Conservation (phyloP, 2,113 vertebrate genomes). For the Galbula dea region DNA sequence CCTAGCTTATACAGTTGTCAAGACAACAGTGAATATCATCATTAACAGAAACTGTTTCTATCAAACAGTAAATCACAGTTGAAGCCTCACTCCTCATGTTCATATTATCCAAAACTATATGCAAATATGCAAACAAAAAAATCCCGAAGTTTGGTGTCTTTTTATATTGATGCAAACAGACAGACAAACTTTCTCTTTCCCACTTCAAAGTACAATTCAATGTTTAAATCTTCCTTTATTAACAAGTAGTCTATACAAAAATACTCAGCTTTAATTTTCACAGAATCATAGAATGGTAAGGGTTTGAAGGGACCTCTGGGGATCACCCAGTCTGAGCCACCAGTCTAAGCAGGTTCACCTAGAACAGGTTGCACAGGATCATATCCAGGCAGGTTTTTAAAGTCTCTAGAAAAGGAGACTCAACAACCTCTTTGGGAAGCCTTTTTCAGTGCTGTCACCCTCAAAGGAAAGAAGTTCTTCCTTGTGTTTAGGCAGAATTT, state of each 20-base stretch:
- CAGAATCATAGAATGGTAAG: too few species aligned
- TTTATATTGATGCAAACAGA: background rate
- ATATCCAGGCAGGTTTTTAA: too few species aligned
- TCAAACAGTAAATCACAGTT: conserved; percentile 17
- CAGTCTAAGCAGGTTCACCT: too few species aligned
- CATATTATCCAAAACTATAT: background rate
- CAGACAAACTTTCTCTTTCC: background rate
- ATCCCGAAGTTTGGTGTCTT: background rate
- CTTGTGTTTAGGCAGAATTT: too few species aligned
- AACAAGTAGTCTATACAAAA: background rate
- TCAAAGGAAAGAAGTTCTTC: too few species aligned
- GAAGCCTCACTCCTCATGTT: background rate
- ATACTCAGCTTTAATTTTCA: background rate
- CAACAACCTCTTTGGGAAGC: too few species aligned
- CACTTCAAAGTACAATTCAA: background rate
- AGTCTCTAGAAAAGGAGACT: too few species aligned
- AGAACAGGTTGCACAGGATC: too few species aligned
- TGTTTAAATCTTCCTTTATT: background rate
- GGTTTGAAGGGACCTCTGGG: too few species aligned
- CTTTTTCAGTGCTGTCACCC: too few species aligned
- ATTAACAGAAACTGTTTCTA: conserved; percentile 17
- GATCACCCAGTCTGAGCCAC: too few species aligned
- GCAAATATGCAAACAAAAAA: background rate
- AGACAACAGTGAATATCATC: conserved; percentile 49
- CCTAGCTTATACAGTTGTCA: conserved; percentile 33